Conservation (phyloP, 2,888 invertebrate species). For the Steinernema carpocapsae region DNA sequence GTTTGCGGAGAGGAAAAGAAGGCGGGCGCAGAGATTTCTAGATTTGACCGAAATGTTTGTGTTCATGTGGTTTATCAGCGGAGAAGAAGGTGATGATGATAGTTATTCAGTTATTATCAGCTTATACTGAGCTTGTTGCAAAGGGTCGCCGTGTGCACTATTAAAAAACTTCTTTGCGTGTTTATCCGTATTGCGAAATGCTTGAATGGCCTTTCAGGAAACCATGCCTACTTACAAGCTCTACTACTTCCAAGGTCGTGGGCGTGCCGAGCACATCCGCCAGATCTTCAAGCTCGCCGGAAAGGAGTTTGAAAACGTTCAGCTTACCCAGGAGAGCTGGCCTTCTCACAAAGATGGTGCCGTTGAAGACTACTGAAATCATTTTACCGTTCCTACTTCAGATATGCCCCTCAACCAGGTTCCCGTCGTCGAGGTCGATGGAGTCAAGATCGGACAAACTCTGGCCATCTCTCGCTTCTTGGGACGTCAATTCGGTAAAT, state of each 20-base stretch:
- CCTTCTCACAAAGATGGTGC: conserved; percentile 52
- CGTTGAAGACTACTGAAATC: neutral
- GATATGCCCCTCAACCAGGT: conserved; percentile 65
- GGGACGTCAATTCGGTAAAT: conserved; percentile 58
- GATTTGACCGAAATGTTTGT: no score
- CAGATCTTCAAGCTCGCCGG: conserved; percentile 55
- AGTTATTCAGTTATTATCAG: no score
- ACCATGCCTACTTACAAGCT: conserved; percentile 52
- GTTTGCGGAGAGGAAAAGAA: no score
- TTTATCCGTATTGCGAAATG: no score
- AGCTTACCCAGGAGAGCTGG: conserved; percentile 55
- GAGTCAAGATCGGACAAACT: conserved; percentile 58
- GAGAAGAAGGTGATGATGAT: no score
- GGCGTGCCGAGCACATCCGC: conserved; percentile 59
- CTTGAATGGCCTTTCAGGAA: neutral
- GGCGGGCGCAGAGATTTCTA: no score
- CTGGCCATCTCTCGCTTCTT: conserved; percentile 60
- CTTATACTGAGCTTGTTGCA: no score
- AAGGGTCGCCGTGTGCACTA: no score
- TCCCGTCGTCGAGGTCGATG: conserved; percentile 65
- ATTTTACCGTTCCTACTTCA: conserved; percentile 38
- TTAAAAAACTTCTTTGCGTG: no score
- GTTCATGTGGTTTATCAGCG: no score
- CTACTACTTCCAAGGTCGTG: conserved; percentile 56
- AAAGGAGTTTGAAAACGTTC: conserved; percentile 53